Conservation (phyloP, 2,888 invertebrate species). For the Machimus atricapillus region DNA sequence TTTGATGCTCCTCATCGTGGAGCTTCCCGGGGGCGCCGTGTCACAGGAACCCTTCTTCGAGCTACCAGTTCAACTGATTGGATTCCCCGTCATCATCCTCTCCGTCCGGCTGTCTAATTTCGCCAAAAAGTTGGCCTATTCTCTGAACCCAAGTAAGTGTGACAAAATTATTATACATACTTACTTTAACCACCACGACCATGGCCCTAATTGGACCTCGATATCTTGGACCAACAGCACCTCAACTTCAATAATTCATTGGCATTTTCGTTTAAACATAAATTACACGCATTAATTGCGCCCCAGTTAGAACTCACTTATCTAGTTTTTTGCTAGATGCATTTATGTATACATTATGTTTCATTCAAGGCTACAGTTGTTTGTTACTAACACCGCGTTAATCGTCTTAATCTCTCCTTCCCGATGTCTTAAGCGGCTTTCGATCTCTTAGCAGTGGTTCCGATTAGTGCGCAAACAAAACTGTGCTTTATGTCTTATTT, state of each 20-base stretch:
- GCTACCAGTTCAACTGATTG: conserved; percentile 82
- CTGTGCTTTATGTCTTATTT: neutral
- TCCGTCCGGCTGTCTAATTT: conserved; percentile 82
- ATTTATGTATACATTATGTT: neutral
- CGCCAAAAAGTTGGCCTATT: conserved; percentile 82
- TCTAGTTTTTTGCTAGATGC: neutral
- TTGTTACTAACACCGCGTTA: neutral
- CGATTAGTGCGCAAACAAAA: neutral
- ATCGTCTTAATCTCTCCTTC: neutral
- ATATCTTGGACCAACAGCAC: neutral
- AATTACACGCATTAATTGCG: neutral
- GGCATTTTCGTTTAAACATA: neutral
- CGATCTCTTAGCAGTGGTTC: neutral
- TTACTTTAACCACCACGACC: neutral
- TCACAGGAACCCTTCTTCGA: conserved; percentile 70
- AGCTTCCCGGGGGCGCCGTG: neutral
- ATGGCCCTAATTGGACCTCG: neutral
- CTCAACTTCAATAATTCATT: neutral
- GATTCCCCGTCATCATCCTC: conserved; percentile 82
- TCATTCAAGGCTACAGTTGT: neutral
- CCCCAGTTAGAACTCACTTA: neutral
- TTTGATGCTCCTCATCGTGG: neutral
- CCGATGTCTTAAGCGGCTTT: neutral
- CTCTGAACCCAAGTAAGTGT: conserved; percentile 79
- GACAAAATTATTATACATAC: neutral